Evolutionary conservation across 2,888 invertebrate species (phyloP), one percentile per base, ranked within the genome.

Genomic region (Cryptus viduatorius): DNA sequence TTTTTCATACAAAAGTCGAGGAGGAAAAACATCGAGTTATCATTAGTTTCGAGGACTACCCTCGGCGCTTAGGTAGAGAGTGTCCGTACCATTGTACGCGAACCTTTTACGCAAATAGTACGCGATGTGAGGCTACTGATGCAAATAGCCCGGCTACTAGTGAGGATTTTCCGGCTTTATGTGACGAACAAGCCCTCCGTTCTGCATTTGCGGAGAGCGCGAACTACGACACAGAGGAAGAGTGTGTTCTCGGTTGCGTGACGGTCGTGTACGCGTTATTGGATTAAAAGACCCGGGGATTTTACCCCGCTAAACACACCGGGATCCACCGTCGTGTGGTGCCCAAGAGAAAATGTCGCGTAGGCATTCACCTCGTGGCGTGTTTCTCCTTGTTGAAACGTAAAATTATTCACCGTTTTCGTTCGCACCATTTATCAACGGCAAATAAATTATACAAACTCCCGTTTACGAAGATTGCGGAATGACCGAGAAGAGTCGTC

Each of bases 141-240:
- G 80, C 61, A 61, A 61, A 61, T 29, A 61, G 61, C 14, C 86
- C 81, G 84, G 73, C 84, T 80, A 56, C 61, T 87, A 79, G 87
- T 87, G 88, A 89, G 89, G 87, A 89, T 88, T 89, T 87, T 86
- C 86, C 64, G 86, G 80, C 81, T 86, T 84, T 85, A 79, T 86
- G 71, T 44, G 75, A 79, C 82, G 82, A 79, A 69, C 88, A 88
- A 79, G 87, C 87, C 86, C 86, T 86, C 84, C 82, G 79, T 37
- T 37, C 80, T 79, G 73, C 82, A 79, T 82, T 84, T 84, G 65
- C 86, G 71, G 82, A 84, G 84, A 24, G 42, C 19, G 14, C 19
- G 64, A 65, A 71, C 80, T 78, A 73, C 29, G 31, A 67, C 61
- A 71, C 61, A 79, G 75, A 76, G 46, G 75, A 31, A 48, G 48